phyloP scores from a whole-genome alignment of 2,888 invertebrate species.

The Abrostola triplasia region DNA sequence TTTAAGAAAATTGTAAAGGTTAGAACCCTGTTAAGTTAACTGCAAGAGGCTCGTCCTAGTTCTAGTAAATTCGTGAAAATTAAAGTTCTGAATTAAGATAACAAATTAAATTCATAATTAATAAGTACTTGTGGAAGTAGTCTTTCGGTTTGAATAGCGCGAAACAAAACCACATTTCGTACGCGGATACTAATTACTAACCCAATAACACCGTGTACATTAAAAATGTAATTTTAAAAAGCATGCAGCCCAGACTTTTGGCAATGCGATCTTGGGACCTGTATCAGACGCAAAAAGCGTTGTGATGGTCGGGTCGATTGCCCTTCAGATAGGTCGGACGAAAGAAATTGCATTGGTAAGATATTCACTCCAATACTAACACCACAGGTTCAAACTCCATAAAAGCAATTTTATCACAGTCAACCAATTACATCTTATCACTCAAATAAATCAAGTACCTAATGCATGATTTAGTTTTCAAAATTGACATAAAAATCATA shows the following conservation, averaged over 20 bases:
- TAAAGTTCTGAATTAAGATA: no score
- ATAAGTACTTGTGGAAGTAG: no score
- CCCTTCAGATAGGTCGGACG: constrained; percentile 91
- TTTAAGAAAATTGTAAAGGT: no score
- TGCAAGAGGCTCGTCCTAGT: no score
- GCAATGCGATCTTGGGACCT: constrained; percentile 92
- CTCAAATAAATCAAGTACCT: constrained; percentile 16
- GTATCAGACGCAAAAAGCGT: constrained; percentile 88
- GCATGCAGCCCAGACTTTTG: constrained; percentile 91
- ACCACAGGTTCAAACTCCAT: neutral
- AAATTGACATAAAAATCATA: constrained; percentile 10
- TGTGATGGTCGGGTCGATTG: constrained; percentile 92
- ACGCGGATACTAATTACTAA: constrained; percentile 50
- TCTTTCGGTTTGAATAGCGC: neutral
- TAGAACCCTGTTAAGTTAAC: no score
- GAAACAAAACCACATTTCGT: constrained; percentile 47
- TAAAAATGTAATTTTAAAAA: constrained; percentile 69
- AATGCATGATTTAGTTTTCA: constrained; percentile 32
- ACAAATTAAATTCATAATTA: no score
- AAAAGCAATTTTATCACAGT: constrained; percentile 13
- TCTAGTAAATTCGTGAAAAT: no score
- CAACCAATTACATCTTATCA: constrained; percentile 17
- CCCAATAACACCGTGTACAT: constrained; percentile 43
- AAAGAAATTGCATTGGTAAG: constrained; percentile 90
- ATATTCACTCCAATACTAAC: constrained; percentile 31